These are phyloP conservation scores for Prolemur simus DNA, from an alignment of 2,113 vertebrate genomes.

Conservation along the genomic window DNA sequence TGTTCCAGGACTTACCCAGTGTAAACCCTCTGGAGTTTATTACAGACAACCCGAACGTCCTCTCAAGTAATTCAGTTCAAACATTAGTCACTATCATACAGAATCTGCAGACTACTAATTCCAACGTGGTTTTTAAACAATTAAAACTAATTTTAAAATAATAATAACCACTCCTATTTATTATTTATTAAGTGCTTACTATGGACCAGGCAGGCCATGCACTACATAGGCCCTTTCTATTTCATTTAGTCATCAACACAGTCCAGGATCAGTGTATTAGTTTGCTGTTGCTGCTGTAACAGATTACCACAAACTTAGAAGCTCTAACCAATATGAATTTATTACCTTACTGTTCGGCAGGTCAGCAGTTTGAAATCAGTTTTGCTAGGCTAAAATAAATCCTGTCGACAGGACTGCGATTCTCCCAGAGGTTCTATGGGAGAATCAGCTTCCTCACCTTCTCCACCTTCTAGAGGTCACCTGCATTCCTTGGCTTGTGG, in stretches of 20 bases:
- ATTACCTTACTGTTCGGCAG: background rate
- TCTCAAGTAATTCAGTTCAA: background rate
- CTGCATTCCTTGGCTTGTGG: too few relatives aligned
- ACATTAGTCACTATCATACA: background rate
- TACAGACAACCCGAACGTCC: background rate
- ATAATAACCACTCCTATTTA: background rate
- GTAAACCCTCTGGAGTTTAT: background rate
- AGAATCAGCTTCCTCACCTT: background rate
- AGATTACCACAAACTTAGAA: background rate
- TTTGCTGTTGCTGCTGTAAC: background rate
- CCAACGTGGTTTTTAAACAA: background rate
- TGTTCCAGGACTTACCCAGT: background rate
- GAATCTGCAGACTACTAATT: background rate
- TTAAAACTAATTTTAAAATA: background rate
- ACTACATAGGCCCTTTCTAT: background rate
- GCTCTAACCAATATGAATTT: background rate
- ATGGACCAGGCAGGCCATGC: background rate
- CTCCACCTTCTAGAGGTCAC: background rate
- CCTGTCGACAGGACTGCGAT: background rate
- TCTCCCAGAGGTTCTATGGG: background rate
- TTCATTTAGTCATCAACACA: background rate
- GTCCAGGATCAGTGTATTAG: background rate
- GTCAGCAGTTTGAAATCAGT: background rate
- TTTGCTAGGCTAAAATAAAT: background rate
- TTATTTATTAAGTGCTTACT: background rate